These are phyloP conservation scores for Malurus melanocephalus DNA, from an alignment of 2,113 vertebrate genomes.

Conservation along the genomic window DNA sequence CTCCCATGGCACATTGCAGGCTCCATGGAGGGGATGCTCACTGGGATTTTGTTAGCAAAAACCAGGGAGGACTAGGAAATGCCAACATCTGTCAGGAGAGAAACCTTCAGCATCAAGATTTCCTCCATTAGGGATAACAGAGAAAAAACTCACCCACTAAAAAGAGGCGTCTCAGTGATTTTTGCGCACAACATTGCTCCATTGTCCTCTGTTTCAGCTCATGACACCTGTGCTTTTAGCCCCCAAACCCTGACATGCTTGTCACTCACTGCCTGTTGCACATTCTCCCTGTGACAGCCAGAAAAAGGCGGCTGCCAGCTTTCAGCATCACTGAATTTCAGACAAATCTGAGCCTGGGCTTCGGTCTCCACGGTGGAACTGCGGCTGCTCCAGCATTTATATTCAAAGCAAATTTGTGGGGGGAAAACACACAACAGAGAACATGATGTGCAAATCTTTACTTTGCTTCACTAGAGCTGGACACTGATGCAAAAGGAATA, in stretches of 20 bases:
- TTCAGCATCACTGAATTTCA: not conserved
- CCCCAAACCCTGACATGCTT: not conserved
- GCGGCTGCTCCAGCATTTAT: not conserved
- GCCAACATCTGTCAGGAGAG: not conserved
- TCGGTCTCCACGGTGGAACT: not conserved
- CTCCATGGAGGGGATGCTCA: not conserved
- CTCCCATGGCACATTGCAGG: rapidly evolving
- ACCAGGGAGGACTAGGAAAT: not conserved
- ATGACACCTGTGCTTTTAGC: not conserved
- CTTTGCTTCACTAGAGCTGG: not conserved
- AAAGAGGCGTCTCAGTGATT: not conserved
- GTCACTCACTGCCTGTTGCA: not conserved
- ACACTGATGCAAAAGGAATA: not conserved
- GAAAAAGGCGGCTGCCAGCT: not conserved
- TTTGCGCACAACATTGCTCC: not conserved
- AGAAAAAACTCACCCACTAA: not conserved
- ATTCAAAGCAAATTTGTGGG: not conserved
- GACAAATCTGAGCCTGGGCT: not conserved
- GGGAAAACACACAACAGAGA: not conserved
- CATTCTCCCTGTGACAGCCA: not conserved
- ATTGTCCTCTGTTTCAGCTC: not conserved
- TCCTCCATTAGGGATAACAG: not conserved
- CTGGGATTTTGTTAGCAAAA: not conserved
- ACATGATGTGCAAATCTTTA: not conserved
- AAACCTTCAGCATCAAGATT: not conserved